Evolutionary conservation across 2,113 vertebrate genomes (phyloP).

Genomic region (Dinomys branickii): DNA sequence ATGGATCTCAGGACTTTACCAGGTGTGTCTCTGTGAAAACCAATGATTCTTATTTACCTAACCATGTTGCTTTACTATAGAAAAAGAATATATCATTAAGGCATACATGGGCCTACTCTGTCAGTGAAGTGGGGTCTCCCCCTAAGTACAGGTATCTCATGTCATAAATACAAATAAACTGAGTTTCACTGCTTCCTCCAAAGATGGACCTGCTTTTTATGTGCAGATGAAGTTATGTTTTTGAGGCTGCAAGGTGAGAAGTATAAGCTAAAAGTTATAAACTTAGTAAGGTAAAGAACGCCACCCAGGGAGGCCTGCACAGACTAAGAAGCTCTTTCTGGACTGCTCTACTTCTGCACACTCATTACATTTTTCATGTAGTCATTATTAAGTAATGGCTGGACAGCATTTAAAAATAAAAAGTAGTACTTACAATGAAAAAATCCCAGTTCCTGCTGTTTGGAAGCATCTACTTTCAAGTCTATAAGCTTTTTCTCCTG

Average conservation of each 20-base stretch:
- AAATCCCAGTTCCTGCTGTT: not conserved
- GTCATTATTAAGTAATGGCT: slow-evolving; percentile 53
- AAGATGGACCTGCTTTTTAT: not conserved
- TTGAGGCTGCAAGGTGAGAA: not conserved
- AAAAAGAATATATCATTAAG: not conserved
- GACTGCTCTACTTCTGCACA: not conserved
- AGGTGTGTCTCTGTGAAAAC: not conserved
- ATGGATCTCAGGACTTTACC: not conserved
- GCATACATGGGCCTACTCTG: not conserved
- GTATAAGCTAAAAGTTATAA: slow-evolving; percentile 21
- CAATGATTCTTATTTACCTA: not conserved
- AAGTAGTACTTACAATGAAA: slow-evolving; percentile 35
- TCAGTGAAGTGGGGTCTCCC: not conserved
- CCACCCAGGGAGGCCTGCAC: not conserved
- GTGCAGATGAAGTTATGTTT: slow-evolving; percentile 31
- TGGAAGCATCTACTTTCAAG: not conserved
- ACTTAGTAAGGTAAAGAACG: not conserved
- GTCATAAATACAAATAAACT: not conserved
- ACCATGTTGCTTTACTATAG: not conserved
- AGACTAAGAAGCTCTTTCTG: not conserved
- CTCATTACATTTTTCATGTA: slow-evolving; percentile 11
- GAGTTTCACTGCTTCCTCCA: not conserved
- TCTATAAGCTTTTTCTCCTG: not conserved
- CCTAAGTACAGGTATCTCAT: not conserved
- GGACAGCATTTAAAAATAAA: slow-evolving; percentile 50